Base-by-base conservation (phyloP, 2,113 vertebrate genomes). In the Alces alces region DNA sequence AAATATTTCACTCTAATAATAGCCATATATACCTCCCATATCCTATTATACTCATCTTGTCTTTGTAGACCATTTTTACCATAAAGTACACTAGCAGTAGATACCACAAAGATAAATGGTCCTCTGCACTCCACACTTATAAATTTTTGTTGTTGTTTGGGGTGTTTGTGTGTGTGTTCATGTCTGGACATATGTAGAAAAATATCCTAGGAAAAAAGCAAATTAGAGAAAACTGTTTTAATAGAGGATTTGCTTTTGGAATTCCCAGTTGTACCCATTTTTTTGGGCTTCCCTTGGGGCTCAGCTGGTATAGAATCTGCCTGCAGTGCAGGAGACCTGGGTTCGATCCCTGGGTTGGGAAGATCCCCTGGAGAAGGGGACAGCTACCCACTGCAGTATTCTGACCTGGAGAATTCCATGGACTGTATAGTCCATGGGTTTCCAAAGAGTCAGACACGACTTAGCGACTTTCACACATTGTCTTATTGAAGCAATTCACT, bases 41-140 rank as follows among this genome's bases (percentile, higher is more conserved):
- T 94, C 21, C 85, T 86, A 36, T 80, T 86, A 86, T 55, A 50
- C 50, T 79, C 10, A 70, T 86, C 85, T 80, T 13, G 7, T 82
- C 86, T 94, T 76, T 86, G 27, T 33, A 89, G 58, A 52, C 39
- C 73, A 82, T 82, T 92, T 94, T 95, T 94, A 86, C 58, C 94
- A 82, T 55, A 94, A 89, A 89, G 16, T 39, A 70, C 33, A 27
- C n/a, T 78, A 85, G 64, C 78, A 23, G 64, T 33, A 87, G 47
- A 78, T 15, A 55, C 58, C 9, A 39, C 52, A 94, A 93, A 64
- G 43, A 83, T 43, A 91, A 78, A 76, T 58, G 12, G 76, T 78
- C 76, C 47, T 76, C 16, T 21, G n/a, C 13, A 83, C 36, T 54
- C 58, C 16, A 89, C 47, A 89, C 25, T 86, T 89, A 9, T 12